phyloP scores from a whole-genome alignment of 1,140 invertebrate genomes.

The Heterodera schachtii region DNA sequence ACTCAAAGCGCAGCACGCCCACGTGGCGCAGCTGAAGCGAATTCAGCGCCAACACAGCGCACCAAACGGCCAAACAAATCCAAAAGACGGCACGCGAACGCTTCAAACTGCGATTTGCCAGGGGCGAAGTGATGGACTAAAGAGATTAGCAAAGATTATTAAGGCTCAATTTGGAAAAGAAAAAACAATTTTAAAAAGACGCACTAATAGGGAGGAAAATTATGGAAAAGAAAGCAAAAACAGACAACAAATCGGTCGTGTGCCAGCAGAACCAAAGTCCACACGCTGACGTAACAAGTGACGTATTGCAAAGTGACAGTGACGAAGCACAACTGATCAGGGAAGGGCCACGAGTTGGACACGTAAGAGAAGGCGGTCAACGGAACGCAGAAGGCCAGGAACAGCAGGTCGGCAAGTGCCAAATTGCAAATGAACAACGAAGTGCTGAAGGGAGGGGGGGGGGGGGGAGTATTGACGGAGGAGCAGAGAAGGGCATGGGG shows the following conservation, averaged over 20 bases:
- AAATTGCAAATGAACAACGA: conserved; percentile 53
- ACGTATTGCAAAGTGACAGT: conserved; percentile 69
- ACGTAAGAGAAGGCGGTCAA: conserved; percentile 85
- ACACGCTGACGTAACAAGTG: conserved; percentile 87
- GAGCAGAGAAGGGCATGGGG: background rate
- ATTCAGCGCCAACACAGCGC: conserved; percentile 46
- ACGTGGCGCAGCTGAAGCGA: conserved; percentile 44
- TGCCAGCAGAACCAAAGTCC: conserved; percentile 91
- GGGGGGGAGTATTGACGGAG: background rate
- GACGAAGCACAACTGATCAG: conserved; percentile 67
- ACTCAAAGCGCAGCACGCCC: conserved; percentile 47
- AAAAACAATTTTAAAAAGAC: too few species aligned
- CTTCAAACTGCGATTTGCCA: conserved; percentile 76
- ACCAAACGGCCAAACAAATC: conserved; percentile 38
- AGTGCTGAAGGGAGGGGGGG: conserved; percentile 38
- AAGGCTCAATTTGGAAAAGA: conserved; percentile 5
- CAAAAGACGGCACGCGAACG: conserved; percentile 78
- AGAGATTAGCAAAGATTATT: background rate
- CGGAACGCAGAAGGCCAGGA: conserved; percentile 91
- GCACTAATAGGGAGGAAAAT: too few species aligned
- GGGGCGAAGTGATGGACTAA: conserved; percentile 45
- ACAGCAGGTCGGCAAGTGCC: conserved; percentile 80
- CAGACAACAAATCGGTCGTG: conserved; percentile 74
- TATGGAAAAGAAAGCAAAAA: too few species aligned
- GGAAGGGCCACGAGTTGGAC: conserved; percentile 75